Base-by-base conservation (phyloP, 2,797 vertebrate genomes). In the Bradypus variegatus region DNA sequence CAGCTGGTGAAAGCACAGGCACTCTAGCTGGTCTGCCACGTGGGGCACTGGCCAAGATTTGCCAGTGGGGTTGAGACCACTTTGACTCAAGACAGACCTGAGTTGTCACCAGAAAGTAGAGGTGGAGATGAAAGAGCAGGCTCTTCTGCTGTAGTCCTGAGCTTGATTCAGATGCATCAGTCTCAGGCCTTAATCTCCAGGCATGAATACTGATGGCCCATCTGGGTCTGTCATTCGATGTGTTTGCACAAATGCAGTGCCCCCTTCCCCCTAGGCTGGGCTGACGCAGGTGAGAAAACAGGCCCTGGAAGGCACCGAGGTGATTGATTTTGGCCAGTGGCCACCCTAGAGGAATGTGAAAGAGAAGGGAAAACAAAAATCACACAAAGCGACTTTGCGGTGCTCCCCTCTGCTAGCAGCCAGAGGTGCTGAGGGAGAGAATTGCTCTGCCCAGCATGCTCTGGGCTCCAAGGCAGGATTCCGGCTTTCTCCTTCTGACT, bases 311-410 rank as follows among this genome's bases (percentile, higher is more conserved):
- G 85, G n/a, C 18, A 5, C 8, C 0, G 41, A 91, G 60, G 72
- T 14, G 76, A 85, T 67, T 90, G 86, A 86, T 90, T 90, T 76
- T 64, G 58, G 92, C 83, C 78, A 19, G 69, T 8, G 38, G 67
- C 88, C 78, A 73, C 50, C 23, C 6, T 29, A 25, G 4, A 80
- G 67, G n/a, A 29, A 31, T 19, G 23, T 65, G 89, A 86, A 81
- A 82, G 90, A 84, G 62, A 86, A 94, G 21, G 58, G 25, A 53
- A 87, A 93, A 58, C 45, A 86, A 64, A 91, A 89, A 50, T 55
- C 48, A 69, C 29, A 85, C 45, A 33, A 72, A 89, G 77, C 50
- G 9, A 38, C 73, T 62, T 27, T n/a, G n/a, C 90, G 23, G 45
- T 38, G 65, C 65, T 58, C 67, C n/a, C 41, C 41, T 45, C 16